phyloP scores from a whole-genome alignment of 2,888 invertebrate species.

The Lobophora halterata region DNA sequence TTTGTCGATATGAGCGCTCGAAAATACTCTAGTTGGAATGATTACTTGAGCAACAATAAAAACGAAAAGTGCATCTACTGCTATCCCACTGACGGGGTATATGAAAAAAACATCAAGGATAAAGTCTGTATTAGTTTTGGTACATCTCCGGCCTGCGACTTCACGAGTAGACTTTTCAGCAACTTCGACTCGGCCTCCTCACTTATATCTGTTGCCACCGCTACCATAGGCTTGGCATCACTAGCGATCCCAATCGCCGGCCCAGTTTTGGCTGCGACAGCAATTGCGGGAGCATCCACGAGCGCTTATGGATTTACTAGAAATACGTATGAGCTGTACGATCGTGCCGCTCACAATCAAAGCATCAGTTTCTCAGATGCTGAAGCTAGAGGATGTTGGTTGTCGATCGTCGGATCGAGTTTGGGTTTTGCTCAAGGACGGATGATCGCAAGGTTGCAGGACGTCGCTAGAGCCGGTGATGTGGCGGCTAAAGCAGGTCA shows the following conservation, averaged over 20 bases:
- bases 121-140: slow-evolving; percentile 12
- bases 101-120: neutral
- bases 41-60: slow-evolving; percentile 7
- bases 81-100: slow-evolving; percentile 8
- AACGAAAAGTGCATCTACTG: slow-evolving; percentile 12
- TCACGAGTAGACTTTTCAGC: slow-evolving; percentile 9
- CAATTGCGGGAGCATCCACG: slow-evolving; percentile 10
- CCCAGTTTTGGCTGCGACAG: slow-evolving; percentile 11
- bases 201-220: slow-evolving; percentile 6
- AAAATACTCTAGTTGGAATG: slow-evolving; percentile 9
- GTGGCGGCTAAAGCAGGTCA: slow-evolving; percentile 14
- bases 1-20: slow-evolving; percentile 10
- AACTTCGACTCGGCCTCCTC: slow-evolving; percentile 5
- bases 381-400: slow-evolving; percentile 15
- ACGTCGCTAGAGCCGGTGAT: slow-evolving; percentile 14
- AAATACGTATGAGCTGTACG: slow-evolving; percentile 6
- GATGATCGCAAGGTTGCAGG: slow-evolving; percentile 9
- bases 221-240: slow-evolving; percentile 6
- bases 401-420: slow-evolving; percentile 13
- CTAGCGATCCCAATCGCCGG: slow-evolving; percentile 10
- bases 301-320: slow-evolving; percentile 13
- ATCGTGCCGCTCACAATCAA: slow-evolving; percentile 14
- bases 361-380: slow-evolving; percentile 9
- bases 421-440: slow-evolving; percentile 12
- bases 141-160: slow-evolving; percentile 14